Evolutionary conservation across 2,113 vertebrate genomes (phyloP), one percentile per base, ranked within the genome.

Genomic region (Numenius arquata): DNA sequence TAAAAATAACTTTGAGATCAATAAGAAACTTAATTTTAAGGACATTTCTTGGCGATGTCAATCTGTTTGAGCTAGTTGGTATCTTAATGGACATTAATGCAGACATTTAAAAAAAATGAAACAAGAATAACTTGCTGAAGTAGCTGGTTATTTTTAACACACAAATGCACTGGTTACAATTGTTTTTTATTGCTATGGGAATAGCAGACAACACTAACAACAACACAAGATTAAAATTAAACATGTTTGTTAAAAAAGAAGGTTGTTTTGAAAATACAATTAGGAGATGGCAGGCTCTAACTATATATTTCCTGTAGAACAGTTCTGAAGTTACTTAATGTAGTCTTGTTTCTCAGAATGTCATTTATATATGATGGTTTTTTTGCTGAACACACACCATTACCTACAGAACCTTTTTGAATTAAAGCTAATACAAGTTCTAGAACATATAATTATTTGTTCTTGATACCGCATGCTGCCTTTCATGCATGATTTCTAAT

Each of bases 61-160:
- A 27, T 80, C 67, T 41, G 6, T 81, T 81, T 72, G 50, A 83
- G 30, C 30, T 89, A 17, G 25, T 41, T 76, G 43, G 38, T 61
- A 70, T 74, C 32, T 89, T 85, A 93, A 65, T 94, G 85, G 70
- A 65, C 40, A 30, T 47, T 82, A 95, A 81, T 95, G 47, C 36
- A 93, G 48, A 73, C 32, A 47, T 74, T 83, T 53, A 20, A 45
- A 67, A 66, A 85, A 89, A 65, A 25, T 34, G 47, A 88, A 90
- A 67, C 56, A 89, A 85, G 36, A 93, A 59, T 84, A 85, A 85
- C 61, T 94, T 90, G n/a, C 48, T 85, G 68, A 90, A 94, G 29
- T 76, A 71, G 40, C 26, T 76, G 25, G 80, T 55, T 93, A 85
- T 95, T 97, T 95, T 96, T 94, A 93, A 80, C 43, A 77, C 29